A percentile compares a stretch with the other conserved stretches of the same genome.
Conservation (phyloP, 1,140 invertebrate genomes). For the silkworm (Bombyx mori) region DNA sequence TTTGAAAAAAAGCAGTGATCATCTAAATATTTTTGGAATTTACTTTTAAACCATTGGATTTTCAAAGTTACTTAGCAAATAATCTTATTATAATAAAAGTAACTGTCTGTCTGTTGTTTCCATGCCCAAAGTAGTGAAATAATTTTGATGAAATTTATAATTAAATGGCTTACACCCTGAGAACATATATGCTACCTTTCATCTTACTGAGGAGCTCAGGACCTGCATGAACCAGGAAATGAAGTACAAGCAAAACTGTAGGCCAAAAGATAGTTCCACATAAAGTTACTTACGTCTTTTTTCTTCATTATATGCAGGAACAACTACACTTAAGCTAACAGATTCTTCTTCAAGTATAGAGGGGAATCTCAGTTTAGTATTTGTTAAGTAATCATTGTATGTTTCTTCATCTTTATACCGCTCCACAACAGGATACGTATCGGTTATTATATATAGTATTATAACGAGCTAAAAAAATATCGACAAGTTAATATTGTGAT, state of each 20-base stretch:
- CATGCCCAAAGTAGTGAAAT: too few relatives aligned
- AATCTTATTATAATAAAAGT: constrained; percentile 7
- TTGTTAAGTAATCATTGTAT: constrained; percentile 78
- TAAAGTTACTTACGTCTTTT: constrained; percentile 79
- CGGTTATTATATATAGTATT: constrained; percentile 25
- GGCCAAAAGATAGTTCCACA: not conserved
- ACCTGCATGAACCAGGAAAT: too few relatives aligned
- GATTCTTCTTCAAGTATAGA: constrained; percentile 78
- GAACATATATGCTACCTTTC: too few relatives aligned
- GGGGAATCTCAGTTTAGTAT: constrained; percentile 78
- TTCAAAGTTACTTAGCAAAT: too few relatives aligned
- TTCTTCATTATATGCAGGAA: constrained; percentile 98
- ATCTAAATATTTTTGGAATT: too few relatives aligned
- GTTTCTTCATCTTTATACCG: constrained; percentile 82
- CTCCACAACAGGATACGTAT: constrained; percentile 79
- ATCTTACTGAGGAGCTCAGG: too few relatives aligned
- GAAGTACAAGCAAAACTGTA: too few relatives aligned
- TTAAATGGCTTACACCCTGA: too few relatives aligned
- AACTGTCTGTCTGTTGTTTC: too few relatives aligned
- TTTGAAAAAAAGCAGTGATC: too few relatives aligned
- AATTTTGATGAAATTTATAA: too few relatives aligned
- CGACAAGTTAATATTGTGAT: not conserved
- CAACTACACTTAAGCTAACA: constrained; percentile 87
- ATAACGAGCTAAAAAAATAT: constrained; percentile 19
- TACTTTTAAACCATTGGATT: too few relatives aligned